These are phyloP conservation scores for Telenomus remus DNA, from an alignment of 1,140 invertebrate genomes.

Conservation along the genomic window DNA sequence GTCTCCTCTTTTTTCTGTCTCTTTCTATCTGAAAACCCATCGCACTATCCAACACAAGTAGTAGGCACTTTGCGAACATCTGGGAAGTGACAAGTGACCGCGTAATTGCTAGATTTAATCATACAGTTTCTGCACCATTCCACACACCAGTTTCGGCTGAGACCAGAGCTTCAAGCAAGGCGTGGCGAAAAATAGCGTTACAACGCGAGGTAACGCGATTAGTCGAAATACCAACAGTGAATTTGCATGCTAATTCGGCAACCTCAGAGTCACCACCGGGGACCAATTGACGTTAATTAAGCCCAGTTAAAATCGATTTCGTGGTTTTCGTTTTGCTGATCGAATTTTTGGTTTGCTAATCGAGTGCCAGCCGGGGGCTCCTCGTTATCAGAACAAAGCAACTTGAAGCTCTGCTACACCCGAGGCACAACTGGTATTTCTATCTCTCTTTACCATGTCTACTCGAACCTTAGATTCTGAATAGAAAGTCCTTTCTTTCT, in stretches of 20 bases:
- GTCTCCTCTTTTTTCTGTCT: constrained; percentile 23
- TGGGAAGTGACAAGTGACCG: constrained; percentile 74
- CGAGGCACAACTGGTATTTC: not conserved
- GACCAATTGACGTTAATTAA: not conserved
- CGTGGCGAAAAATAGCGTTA: too few relatives aligned
- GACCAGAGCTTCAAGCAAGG: constrained; percentile 8
- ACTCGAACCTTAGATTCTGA: not conserved
- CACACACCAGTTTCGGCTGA: constrained; percentile 2
- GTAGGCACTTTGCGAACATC: constrained; percentile 54
- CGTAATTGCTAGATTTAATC: constrained; percentile 61
- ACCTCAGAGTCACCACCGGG: not conserved
- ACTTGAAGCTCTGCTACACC: constrained; percentile 1
- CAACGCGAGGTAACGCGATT: too few relatives aligned
- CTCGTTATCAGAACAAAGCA: not conserved
- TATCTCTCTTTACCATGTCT: not conserved
- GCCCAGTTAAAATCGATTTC: not conserved
- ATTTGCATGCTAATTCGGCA: not conserved
- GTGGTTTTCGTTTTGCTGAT: not conserved
- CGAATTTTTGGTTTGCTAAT: constrained; percentile 1
- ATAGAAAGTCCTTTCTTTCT: constrained; percentile 1
- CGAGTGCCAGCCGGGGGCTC: not conserved
- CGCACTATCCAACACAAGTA: constrained; percentile 61
- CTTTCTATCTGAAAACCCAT: constrained; percentile 39
- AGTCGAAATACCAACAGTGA: not conserved
- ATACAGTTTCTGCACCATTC: constrained; percentile 9